These are phyloP conservation scores for Drosophila rellima DNA, from an alignment of 2,888 invertebrate genomes.

Conservation along the genomic window DNA sequence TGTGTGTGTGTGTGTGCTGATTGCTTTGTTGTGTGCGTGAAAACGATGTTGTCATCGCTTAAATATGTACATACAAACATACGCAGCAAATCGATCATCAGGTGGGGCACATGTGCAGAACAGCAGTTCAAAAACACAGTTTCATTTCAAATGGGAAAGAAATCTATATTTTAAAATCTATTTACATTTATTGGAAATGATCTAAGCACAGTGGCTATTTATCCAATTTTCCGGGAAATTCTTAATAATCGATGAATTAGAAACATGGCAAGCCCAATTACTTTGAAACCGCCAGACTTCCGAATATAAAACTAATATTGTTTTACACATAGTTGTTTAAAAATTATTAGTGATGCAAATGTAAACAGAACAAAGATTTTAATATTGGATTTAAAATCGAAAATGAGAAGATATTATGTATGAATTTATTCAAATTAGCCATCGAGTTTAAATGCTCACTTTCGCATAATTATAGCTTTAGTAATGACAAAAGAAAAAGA, in stretches of 20 bases:
- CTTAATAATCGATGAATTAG: background rate
- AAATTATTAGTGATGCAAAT: too few relatives aligned
- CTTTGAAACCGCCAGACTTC: background rate
- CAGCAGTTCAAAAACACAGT: slow-evolving; percentile 12
- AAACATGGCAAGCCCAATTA: background rate
- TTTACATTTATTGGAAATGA: background rate
- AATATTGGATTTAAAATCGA: too few relatives aligned
- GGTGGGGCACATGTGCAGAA: slow-evolving; percentile 55
- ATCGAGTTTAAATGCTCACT: too few relatives aligned
- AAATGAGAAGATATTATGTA: too few relatives aligned
- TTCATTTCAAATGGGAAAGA: slow-evolving; percentile 16
- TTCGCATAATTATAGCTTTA: too few relatives aligned
- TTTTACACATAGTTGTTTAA: background rate
- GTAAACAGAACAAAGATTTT: too few relatives aligned
- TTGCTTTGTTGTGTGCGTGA: slow-evolving; percentile 15
- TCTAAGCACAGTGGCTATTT: background rate
- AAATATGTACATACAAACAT: slow-evolving; percentile 46
- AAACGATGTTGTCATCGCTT: slow-evolving; percentile 71
- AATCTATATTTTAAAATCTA: background rate
- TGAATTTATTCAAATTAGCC: too few relatives aligned
- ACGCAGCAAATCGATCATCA: slow-evolving; percentile 11
- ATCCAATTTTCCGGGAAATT: background rate
- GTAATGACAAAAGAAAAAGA: too few relatives aligned
- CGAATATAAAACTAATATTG: background rate
- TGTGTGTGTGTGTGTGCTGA: too few relatives aligned